Evolutionary conservation across 2,113 vertebrate species (phyloP).

Genomic region (Hemibagrus wyckioides): DNA sequence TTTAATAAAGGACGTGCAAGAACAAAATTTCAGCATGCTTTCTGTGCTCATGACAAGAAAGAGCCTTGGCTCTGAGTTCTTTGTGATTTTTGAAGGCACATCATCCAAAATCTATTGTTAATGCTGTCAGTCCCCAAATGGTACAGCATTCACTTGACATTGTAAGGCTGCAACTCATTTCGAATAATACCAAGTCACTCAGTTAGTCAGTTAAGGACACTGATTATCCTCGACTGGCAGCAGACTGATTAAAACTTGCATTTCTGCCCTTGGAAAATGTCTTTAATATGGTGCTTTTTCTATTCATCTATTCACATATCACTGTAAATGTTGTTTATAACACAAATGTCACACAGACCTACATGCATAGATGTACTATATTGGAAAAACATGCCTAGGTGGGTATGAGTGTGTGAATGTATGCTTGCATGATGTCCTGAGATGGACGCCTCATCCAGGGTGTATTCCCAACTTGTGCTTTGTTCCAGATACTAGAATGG

Average conservation of each 20-base stretch:
- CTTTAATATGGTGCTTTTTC: not conserved
- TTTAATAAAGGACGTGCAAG: conserved; percentile 1
- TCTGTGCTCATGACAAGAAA: conserved; percentile 6
- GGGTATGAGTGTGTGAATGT: not conserved
- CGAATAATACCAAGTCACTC: not conserved
- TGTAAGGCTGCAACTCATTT: not conserved
- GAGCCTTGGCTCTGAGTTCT: not conserved
- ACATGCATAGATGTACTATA: not conserved
- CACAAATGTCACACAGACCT: not conserved
- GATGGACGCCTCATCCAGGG: not conserved
- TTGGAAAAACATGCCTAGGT: not conserved
- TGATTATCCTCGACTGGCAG: not conserved
- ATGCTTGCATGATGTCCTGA: not conserved
- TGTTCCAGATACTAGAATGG: not conserved
- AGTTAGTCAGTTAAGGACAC: not conserved
- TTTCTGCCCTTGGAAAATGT: not conserved
- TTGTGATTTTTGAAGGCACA: not conserved
- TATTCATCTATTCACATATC: not conserved
- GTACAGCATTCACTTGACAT: not conserved
- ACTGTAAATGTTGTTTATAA: not conserved
- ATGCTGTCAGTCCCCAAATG: conserved; percentile 3
- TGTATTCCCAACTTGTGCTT: not conserved
- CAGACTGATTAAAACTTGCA: not conserved
- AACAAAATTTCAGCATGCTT: not conserved
- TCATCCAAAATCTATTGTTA: not conserved